Percentiles rank a stretch among this genome's conserved stretches.
phyloP scores from a whole-genome alignment of 2,113 vertebrate species.

The Scopus umbretta region DNA sequence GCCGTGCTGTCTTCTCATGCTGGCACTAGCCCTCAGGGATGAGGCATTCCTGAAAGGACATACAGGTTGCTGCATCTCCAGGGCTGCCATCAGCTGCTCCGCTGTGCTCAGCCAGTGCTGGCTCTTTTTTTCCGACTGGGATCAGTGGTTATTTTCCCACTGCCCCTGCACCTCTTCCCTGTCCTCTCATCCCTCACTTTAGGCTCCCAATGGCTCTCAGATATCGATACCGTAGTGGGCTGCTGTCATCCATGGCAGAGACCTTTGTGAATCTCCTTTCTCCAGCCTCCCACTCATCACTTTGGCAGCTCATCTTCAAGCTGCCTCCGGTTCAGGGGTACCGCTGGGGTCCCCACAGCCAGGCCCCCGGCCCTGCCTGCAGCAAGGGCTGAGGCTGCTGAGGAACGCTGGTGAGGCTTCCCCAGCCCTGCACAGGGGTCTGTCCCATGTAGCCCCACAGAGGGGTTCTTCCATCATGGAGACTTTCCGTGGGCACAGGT shows the following conservation, averaged over 20 bases:
- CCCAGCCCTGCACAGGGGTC: neutral
- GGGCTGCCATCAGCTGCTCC: neutral
- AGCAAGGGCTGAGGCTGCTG: neutral
- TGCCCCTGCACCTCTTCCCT: neutral
- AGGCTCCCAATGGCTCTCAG: neutral
- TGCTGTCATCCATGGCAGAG: neutral
- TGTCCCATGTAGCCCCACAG: neutral
- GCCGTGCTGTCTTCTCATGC: accelerated
- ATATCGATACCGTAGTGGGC: accelerated
- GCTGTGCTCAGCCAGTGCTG: accelerated
- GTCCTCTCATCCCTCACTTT: neutral
- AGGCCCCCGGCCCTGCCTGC: neutral
- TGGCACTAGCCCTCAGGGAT: accelerated
- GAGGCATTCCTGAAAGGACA: neutral
- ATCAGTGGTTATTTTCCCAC: neutral
- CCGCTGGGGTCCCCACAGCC: neutral
- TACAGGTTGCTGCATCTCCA: neutral
- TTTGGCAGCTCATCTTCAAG: neutral
- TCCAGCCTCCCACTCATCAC: neutral
- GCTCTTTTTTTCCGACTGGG: neutral
- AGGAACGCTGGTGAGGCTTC: neutral
- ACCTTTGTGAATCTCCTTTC: neutral
- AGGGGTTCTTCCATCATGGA: accelerated
- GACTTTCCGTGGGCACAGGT: neutral
- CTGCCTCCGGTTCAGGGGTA: neutral